Percentiles rank a stretch among this genome's conserved stretches.
These are phyloP conservation scores for Macrosiphum euphorbiae DNA, from an alignment of 2,888 invertebrate species.

Conservation along the genomic window DNA sequence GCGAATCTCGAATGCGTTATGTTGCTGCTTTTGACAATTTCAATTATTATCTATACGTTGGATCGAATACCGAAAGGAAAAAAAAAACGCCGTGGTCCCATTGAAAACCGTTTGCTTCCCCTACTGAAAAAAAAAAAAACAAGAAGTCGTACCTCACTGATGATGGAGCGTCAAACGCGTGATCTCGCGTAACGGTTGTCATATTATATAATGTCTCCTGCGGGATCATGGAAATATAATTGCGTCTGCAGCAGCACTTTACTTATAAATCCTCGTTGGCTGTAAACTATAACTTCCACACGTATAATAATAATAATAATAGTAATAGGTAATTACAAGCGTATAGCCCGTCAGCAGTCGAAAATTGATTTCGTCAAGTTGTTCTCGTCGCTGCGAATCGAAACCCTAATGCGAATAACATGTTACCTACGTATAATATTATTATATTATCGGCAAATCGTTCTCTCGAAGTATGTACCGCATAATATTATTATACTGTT, in stretches of 20 bases:
- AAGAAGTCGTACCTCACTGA: not conserved
- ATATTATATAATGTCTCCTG: not conserved
- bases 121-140: not conserved
- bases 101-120: slow-evolving; percentile 8
- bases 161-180: not conserved
- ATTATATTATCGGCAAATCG: not conserved
- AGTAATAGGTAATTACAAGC: not conserved
- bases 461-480: not conserved
- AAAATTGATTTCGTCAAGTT: slow-evolving; percentile 16
- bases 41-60: slow-evolving; percentile 55
- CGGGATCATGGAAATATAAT: slow-evolving; percentile 3
- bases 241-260: not conserved
- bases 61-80: slow-evolving; percentile 30
- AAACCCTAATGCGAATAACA: not conserved
- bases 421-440: not conserved
- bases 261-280: not conserved
- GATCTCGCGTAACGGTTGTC: not conserved
- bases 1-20: slow-evolving; percentile 40
- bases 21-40: slow-evolving; percentile 63
- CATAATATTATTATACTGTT: not conserved
- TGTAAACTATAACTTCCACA: slow-evolving; percentile 4
- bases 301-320: slow-evolving; percentile 1
- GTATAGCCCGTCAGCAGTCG: not conserved
- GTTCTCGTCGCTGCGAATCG: not conserved
- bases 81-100: not conserved